Evolutionary conservation across 1,140 invertebrate genomes (phyloP), one percentile per base, ranked within the genome.

Genomic region (Pinna nobilis): DNA sequence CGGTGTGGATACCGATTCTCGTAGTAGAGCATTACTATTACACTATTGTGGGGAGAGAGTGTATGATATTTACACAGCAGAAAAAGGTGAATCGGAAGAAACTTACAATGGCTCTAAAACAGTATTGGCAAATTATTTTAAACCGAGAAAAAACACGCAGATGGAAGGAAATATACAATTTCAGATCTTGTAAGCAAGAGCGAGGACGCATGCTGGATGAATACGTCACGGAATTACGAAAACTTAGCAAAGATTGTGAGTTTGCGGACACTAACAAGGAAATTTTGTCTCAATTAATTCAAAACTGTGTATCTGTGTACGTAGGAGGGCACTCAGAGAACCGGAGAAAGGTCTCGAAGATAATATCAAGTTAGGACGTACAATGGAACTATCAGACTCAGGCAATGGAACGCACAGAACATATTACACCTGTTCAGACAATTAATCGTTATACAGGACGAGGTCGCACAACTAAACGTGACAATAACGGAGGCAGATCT

Each of bases 141-240:
- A 65, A 2, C 91, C 92, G 92, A 83, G 59, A 44, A 66, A 60
- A 47, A 73, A 77, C 44, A 68, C 18, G 44, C 59, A 69, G 25
- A 64, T 69, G 47, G 49, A 53, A 64, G 47, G 49, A 53, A 64
- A 61, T 65, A 2, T 65, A 69, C 32, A 55, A 73, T 4, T 77
- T 77, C 41, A 53, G 59, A 25, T 25, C 49, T n/a, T 70, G 55
- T 33, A 73, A 73, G 61, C 70, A 70, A 20, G 55, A 55, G n/a
- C 20, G 70, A 18, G 66, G 51, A 23, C 76, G 70, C 53, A 53
- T 60, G 9, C 37, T 70, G 3, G 70, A 77, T 61, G 76, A 77
- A 64, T 77, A 59, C 20, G 57, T 70, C 0, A 77, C 71, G n/a
- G 71, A 78, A 70, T 35, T 74, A 2, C 18, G 76, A 25, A 51